Evolutionary conservation across 2,797 vertebrate genomes (phyloP).

Genomic region (Rhynchotus rufescens): DNA sequence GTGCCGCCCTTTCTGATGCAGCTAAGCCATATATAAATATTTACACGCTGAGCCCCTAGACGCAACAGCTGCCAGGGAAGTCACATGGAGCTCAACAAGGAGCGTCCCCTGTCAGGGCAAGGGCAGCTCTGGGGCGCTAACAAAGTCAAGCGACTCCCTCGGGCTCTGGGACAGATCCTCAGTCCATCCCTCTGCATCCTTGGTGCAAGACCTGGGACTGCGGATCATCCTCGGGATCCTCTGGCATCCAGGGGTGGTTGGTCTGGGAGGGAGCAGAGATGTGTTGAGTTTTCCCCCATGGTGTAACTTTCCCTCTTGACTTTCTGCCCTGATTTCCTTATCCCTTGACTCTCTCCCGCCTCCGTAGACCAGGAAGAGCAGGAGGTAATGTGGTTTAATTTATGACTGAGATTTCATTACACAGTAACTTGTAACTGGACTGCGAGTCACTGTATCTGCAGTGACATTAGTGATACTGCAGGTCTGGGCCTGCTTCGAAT

Average conservation of each 20-base stretch:
- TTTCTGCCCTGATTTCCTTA: neutral
- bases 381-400: slow-evolving; percentile 67
- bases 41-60: neutral
- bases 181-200: neutral
- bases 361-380: neutral
- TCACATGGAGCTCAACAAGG: fast-evolving
- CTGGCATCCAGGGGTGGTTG: neutral
- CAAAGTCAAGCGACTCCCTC: neutral
- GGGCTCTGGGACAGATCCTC: no score
- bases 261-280: fast-evolving
- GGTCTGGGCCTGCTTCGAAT: neutral
- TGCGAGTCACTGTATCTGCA: neutral
- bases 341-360: neutral
- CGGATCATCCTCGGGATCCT: neutral
- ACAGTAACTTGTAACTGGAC: slow-evolving; percentile 46
- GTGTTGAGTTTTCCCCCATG: neutral
- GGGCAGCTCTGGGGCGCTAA: neutral
- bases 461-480: neutral
- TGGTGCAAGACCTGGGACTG: fast-evolving
- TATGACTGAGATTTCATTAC: slow-evolving; percentile 54
- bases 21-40: neutral
- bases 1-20: neutral
- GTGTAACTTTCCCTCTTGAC: neutral
- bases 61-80: fast-evolving
- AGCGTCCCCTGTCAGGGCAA: fast-evolving